Conservation (phyloP, 2,113 vertebrate species). For the Bettongia penicillata region DNA sequence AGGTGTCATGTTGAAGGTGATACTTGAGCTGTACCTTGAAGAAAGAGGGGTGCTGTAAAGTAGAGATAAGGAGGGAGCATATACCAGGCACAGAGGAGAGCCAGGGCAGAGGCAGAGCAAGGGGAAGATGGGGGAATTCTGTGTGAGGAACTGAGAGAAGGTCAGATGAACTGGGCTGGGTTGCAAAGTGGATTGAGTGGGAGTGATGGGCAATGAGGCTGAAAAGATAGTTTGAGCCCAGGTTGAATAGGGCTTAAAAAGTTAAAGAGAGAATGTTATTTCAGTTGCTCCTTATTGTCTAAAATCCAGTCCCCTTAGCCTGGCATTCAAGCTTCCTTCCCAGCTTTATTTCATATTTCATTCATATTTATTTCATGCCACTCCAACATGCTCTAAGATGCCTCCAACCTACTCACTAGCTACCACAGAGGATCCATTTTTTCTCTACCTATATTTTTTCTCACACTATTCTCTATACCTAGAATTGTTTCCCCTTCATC, state of each 20-base stretch:
- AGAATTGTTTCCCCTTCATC: background rate
- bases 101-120: background rate
- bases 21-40: background rate
- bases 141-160: background rate
- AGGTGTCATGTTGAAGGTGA: background rate
- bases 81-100: background rate
- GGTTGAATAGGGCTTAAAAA: background rate
- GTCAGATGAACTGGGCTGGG: background rate
- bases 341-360: background rate
- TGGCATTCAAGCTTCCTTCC: background rate
- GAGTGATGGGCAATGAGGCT: background rate
- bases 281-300: background rate
- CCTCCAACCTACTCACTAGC: background rate
- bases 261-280: background rate
- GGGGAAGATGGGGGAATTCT: background rate
- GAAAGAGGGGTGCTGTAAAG: background rate
- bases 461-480: background rate
- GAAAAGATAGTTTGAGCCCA: background rate
- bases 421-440: background rate
- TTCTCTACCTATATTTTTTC: background rate
- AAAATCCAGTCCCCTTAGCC: background rate
- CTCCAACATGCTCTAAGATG: background rate
- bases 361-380: no score
- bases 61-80: background rate
- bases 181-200: background rate